Percentiles rank a stretch among this genome's conserved stretches.
Conservation (phyloP, 2,113 vertebrate genomes). For the Pedionomus torquatus region DNA sequence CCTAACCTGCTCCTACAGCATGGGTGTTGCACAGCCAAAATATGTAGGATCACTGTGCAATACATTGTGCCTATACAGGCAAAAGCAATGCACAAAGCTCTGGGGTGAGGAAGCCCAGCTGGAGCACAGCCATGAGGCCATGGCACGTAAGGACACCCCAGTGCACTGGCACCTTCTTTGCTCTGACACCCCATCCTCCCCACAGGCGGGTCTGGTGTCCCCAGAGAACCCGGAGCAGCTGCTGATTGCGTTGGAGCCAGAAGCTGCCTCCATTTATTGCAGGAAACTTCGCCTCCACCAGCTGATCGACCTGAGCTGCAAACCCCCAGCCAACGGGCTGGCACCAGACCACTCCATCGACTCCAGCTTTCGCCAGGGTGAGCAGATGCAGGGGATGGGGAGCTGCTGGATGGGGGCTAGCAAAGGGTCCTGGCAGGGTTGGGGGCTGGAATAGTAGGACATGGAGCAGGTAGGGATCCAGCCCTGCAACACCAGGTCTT, state of each 20-base stretch:
- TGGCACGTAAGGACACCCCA: rapidly evolving
- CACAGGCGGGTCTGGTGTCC: conserved; percentile 89
- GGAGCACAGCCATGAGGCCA: background rate
- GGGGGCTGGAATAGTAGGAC: background rate
- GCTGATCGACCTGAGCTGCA: conserved; percentile 88
- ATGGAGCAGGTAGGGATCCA: background rate
- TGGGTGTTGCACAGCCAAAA: too few species aligned
- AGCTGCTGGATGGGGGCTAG: background rate
- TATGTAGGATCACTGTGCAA: background rate
- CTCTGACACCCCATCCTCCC: background rate
- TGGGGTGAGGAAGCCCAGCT: background rate
- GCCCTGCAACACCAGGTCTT: rapidly evolving
- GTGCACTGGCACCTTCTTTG: background rate
- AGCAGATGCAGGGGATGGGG: background rate
- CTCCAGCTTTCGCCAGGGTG: conserved; percentile 94
- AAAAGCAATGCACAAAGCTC: rapidly evolving
- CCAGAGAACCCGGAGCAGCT: conserved; percentile 87
- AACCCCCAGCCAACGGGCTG: conserved; percentile 73
- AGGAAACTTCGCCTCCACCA: conserved; percentile 93
- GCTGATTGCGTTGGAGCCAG: conserved; percentile 92
- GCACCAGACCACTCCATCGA: conserved; percentile 77
- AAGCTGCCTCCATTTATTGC: conserved; percentile 95
- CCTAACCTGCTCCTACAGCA: background rate
- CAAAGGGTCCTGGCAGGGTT: background rate
- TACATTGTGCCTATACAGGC: rapidly evolving